Percentiles rank a stretch among this genome's conserved stretches.
phyloP scores from a whole-genome alignment of 2,113 vertebrate genomes.

The Oriolus oriolus region DNA sequence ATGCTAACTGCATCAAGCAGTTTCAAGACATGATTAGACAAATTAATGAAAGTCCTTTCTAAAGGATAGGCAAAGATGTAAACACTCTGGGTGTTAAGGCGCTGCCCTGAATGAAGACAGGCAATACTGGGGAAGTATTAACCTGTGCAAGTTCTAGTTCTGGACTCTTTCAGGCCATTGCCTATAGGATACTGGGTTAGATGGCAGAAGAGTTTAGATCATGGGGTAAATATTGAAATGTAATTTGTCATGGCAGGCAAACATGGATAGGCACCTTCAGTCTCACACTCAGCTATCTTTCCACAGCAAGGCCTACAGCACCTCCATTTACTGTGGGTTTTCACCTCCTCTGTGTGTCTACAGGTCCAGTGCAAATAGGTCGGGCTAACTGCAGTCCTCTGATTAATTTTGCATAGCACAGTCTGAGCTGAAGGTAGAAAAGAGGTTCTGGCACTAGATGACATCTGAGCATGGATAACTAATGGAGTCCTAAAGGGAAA shows the following conservation, averaged over 20 bases:
- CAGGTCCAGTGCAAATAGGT: neutral
- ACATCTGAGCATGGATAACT: neutral
- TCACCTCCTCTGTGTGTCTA: neutral
- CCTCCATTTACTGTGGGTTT: neutral
- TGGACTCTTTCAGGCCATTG: neutral
- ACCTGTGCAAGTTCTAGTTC: neutral
- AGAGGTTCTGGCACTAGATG: neutral
- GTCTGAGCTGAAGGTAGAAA: neutral
- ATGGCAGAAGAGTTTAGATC: neutral
- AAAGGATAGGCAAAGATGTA: neutral
- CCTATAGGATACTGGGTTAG: neutral
- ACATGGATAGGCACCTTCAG: neutral
- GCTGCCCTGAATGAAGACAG: neutral
- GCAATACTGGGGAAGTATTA: neutral
- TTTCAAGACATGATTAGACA: neutral
- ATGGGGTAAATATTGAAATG: neutral
- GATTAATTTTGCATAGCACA: neutral
- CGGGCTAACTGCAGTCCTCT: neutral
- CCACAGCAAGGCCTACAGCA: neutral
- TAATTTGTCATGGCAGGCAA: neutral
- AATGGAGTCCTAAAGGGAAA: neutral
- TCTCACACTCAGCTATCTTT: neutral
- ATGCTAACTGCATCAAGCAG: neutral
- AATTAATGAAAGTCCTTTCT: neutral
- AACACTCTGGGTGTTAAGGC: neutral